Evolutionary conservation across 2,113 vertebrate species (phyloP), one percentile per base, ranked within the genome.

Genomic region (Limnothrissa miodon): DNA sequence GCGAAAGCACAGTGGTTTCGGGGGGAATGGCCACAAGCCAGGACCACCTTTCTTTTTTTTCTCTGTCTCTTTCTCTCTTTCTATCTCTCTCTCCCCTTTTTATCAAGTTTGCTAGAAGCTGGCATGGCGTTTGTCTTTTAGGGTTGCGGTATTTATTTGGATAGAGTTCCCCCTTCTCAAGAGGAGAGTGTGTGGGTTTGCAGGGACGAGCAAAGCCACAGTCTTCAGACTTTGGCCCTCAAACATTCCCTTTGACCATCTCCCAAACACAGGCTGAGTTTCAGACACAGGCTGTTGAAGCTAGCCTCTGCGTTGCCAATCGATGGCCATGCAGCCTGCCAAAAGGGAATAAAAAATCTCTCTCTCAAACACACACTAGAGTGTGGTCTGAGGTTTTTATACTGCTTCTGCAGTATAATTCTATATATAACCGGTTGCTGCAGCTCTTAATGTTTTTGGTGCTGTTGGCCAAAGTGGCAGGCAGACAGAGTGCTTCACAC

Each of bases 351-450:
- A 79, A 81, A 81, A 59, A 82, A 79, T 81, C 42, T 81, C 74
- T 46, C 82, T 89, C 89, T 92, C 51, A 74, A 29, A 74, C 66
- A 36, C 66, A 74, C 66, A 74, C 66, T 15, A 36, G 7, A 33
- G 80, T 94, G 90, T 92, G 92, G 93, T 90, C 87, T 79, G 84
- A 62, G 87, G 66, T 74, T 89, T 85, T 90, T 89, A 87, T 88
- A 82, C 86, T 85, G 29, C 86, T 83, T 88, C 88, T 92, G 90
- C 91, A 89, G 85, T 87, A 91, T 89, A 89, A 88, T 85, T 89
- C 90, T 93, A 94, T 91, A 93, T 93, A 91, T 93, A 94, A 87
- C 88, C 82, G 19, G 46, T 84, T 84, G 45, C 81, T 86, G 46
- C 78, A 86, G 85, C 80, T 89, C 89, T 29, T 85, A 89, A 85